A percentile compares a stretch with the other conserved stretches of the same genome.
Evolutionary conservation across 2,113 vertebrate species (phyloP).

Genomic region (Antigone vipio): DNA sequence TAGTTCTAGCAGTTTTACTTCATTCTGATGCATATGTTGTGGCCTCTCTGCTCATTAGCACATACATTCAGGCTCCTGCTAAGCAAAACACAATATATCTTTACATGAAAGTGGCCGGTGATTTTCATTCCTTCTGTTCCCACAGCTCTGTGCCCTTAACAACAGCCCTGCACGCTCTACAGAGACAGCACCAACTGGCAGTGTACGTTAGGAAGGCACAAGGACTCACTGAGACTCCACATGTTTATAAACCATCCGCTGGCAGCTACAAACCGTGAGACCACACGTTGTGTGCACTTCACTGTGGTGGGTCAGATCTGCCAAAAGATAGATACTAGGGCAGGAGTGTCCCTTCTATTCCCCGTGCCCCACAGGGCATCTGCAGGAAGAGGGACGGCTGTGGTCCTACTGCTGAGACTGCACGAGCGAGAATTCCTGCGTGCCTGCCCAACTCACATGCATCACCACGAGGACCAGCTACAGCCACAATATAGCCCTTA

Average conservation of each 20-base stretch:
- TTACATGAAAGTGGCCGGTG: neutral
- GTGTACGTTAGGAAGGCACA: neutral
- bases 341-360: neutral
- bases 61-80: neutral
- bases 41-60: neutral
- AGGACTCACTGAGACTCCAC: neutral
- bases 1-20: neutral
- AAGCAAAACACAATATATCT: neutral
- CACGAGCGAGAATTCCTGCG: accelerated
- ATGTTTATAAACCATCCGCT: accelerated
- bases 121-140: neutral
- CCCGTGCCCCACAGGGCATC: accelerated
- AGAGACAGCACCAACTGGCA: neutral
- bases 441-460: neutral
- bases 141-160: neutral
- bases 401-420: accelerated
- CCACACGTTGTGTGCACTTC: accelerated
- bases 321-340: neutral
- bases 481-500: neutral
- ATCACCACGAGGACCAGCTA: neutral
- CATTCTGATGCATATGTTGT: neutral
- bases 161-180: neutral
- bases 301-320: neutral
- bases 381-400: neutral
- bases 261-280: neutral